Evolutionary conservation across 30 jellyfish, hydroid and myxozoan species (phyloP), one percentile per base, ranked within the genome.

Genomic region (Mastigias papua): DNA sequence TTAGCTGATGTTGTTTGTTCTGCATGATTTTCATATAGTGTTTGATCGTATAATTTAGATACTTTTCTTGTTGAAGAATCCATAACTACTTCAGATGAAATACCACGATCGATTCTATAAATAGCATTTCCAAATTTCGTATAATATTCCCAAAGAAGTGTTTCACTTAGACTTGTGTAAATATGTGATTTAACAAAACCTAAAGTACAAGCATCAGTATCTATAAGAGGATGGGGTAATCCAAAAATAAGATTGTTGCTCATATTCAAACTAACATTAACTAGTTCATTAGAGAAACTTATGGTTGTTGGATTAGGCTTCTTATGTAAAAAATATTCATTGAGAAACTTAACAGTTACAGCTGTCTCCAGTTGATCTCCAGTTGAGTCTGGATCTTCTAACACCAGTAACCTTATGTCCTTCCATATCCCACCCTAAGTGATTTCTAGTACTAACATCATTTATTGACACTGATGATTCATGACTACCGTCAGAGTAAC

Each of bases 61-160:
- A 84, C 88, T 72, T 84, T 84, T 70, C 88, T 71, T 29, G 82
- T 35, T 30, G 93, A 34, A 65, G 85, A 42, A 50, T 82, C 92
- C 85, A 42, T 67, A 27, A 34, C 46, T 65, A 66, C 51, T 82
- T 69, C 92, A 20, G 86, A 11, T 11, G 92, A 20, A 82, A 48
- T 19, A 66, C 85, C 76, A 42, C 76, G 50, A 54, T 66, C 92
- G 16, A 82, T 20, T 82, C 67, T 82, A 48, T 68, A 82, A 1
- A 82, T 65, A 37, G 85, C 92, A 29, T 29, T 48, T 27, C 92
- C 76, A 37, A 65, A 13, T 82, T 76, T 82, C 78, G 92, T 82
- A 34, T 82, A 49, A 73, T 82, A 82, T 50, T 82, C 92, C 89
- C 76, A 68, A 5, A 68, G 85, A 0, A 82, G 37, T 11, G 92